Conservation (phyloP, 2,888 invertebrate species). For the Siphonodentalium dalli region DNA sequence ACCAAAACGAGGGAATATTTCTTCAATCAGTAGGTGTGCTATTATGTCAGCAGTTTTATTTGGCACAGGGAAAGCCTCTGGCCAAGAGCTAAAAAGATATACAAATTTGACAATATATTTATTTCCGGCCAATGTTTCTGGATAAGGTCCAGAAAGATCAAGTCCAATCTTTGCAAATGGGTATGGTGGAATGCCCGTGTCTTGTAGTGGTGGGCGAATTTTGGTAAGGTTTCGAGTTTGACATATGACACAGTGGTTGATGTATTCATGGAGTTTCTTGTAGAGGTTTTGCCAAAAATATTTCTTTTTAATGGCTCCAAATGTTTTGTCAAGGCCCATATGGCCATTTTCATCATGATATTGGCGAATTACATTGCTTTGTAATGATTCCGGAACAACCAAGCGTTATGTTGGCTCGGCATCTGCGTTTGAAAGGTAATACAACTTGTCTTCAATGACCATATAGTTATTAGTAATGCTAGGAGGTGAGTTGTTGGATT, state of each 20-base stretch:
- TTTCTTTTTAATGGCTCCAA: constrained; percentile 1
- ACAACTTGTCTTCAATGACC: no score
- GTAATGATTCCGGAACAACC: no score
- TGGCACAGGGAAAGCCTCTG: constrained; percentile 19
- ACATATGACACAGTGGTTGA: background rate
- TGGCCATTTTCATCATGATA: no score
- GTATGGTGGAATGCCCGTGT: constrained; percentile 4
- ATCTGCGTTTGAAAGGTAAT: no score
- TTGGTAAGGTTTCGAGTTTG: background rate
- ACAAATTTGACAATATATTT: constrained; percentile 5
- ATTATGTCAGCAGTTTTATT: constrained; percentile 20
- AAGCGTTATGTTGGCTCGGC: no score
- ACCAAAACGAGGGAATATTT: constrained; percentile 7
- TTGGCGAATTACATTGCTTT: no score
- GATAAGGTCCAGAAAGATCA: constrained; percentile 4
- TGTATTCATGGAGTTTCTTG: background rate
- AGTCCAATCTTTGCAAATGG: constrained; percentile 3
- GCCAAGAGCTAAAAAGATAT: constrained; percentile 1
- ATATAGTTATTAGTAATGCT: no score
- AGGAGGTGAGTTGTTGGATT: no score
- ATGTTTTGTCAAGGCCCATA: constrained; percentile 3
- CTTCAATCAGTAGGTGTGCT: constrained; percentile 10
- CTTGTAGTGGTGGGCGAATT: background rate
- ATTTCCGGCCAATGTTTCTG: background rate
- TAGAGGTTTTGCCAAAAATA: no score